These are phyloP conservation scores for Bos javanicus DNA, from an alignment of 2,113 vertebrate genomes.

Conservation along the genomic window DNA sequence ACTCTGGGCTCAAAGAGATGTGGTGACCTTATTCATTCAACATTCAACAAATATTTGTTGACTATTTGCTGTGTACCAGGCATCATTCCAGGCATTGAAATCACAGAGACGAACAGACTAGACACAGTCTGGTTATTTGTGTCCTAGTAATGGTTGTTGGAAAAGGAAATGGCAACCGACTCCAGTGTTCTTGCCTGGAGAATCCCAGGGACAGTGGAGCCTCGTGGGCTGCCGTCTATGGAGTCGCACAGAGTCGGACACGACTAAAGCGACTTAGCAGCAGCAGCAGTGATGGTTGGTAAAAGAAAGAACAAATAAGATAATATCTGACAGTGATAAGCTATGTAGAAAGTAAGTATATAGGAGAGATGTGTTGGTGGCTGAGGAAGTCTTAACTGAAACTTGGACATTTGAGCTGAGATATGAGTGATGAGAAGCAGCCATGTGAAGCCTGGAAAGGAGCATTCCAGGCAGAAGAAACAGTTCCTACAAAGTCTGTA, in stretches of 20 bases:
- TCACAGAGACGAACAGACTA: not conserved
- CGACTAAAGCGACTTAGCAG: not conserved
- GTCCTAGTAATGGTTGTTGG: not conserved
- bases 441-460: not conserved
- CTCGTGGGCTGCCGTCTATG: not conserved
- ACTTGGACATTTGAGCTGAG: not conserved
- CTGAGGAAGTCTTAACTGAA: not conserved
- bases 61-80: not conserved
- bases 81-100: not conserved
- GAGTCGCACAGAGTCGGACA: not conserved
- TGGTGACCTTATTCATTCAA: not conserved
- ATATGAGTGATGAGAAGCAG: not conserved
- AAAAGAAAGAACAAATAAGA: not conserved
- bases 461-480: not conserved
- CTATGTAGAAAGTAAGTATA: not conserved
- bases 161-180: not conserved
- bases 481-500: not conserved
- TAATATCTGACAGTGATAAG: not conserved
- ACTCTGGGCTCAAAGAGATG: not conserved
- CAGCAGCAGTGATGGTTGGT: not conserved
- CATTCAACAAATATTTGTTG: not conserved
- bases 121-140: not conserved
- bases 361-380: not conserved
- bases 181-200: not conserved
- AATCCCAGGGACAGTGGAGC: not conserved